These are phyloP conservation scores for Urechis unicinctus DNA, from an alignment of 2,888 invertebrate species.

Conservation along the genomic window DNA sequence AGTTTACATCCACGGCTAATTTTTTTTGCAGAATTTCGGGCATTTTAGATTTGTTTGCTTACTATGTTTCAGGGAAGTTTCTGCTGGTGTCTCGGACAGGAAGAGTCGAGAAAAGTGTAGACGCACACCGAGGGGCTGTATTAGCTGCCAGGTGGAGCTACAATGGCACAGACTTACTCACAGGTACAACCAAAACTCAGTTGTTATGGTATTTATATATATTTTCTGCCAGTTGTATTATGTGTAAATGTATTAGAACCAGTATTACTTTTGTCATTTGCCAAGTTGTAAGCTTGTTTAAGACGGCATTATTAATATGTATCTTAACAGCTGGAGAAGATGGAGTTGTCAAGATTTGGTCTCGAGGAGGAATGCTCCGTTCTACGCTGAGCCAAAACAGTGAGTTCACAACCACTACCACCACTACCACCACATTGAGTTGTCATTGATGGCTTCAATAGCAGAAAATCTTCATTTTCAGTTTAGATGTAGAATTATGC, in stretches of 20 bases:
- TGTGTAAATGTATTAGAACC: neutral
- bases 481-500: too few species aligned
- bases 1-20: too few species aligned
- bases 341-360: slow-evolving; percentile 94
- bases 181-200: slow-evolving; percentile 56
- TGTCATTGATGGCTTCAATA: too few species aligned
- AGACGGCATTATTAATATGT: too few species aligned
- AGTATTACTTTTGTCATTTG: neutral
- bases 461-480: too few species aligned
- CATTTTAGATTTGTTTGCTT: slow-evolving; percentile 1
- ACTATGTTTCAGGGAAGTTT: slow-evolving; percentile 61
- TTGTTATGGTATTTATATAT: neutral
- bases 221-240: neutral
- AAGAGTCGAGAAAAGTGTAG: slow-evolving; percentile 83
- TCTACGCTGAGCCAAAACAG: slow-evolving; percentile 81
- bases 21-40: neutral
- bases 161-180: slow-evolving; percentile 89
- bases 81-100: slow-evolving; percentile 83
- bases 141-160: slow-evolving; percentile 86
- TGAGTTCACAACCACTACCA: slow-evolving; percentile 31
- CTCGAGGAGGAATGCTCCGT: slow-evolving; percentile 80
- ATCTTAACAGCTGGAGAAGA: slow-evolving; percentile 79
- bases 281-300: too few species aligned
- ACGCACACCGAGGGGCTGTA: slow-evolving; percentile 83
- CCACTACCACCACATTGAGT: too few species aligned